Evolutionary conservation across 2,797 vertebrate genomes (phyloP), one percentile per base, ranked within the genome.

Genomic region (Acanthornis magna): DNA sequence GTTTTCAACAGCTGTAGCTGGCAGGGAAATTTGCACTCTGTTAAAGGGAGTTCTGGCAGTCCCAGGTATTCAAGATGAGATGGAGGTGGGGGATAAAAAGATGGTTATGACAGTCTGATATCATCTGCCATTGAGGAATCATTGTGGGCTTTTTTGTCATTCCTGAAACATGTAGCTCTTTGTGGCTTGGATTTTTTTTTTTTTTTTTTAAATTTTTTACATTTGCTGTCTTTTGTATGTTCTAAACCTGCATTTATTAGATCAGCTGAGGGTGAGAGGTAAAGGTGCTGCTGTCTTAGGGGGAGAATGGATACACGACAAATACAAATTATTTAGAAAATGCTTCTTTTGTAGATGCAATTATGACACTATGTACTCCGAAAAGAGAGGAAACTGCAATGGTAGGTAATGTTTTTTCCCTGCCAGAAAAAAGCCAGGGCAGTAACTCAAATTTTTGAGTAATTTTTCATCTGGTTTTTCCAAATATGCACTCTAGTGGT

Each of bases 1-100:
- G 53, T 62, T 92, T 77, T 88, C 76, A 93, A 76, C 90, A 91
- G 81, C 92, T 95, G 93, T 66, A 89, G n/a, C 68, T 93, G 89
- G 83, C 76, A 91, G 36, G 60, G 48, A 78, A 30, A 30, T 72
- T 54, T 81, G 34, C 2, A 1, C 91, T 81, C n/a, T 67, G 79
- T 89, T 89, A 74, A 55, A 94, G 72, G 80, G 43, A 88, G n/a
- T 76, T 85, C 73, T 91, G 87, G 40, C 81, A 74, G 57, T 84
- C 67, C 78, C 85, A 91, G 45, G 14, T 63, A 34, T 65, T 93
- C 82, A 68, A 89, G 78, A 77, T 75, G 70, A 95, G 83, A 91
- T 2, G 4, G 50, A 63, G 25, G 34, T 8, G 13, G 11, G 57
- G 67, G 38, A 19, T 20, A 82, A 83, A 87, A 78, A 16, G 29